These are phyloP conservation scores for Enteromius anoplus DNA, from an alignment of 2,797 vertebrate species.

Conservation along the genomic window DNA sequence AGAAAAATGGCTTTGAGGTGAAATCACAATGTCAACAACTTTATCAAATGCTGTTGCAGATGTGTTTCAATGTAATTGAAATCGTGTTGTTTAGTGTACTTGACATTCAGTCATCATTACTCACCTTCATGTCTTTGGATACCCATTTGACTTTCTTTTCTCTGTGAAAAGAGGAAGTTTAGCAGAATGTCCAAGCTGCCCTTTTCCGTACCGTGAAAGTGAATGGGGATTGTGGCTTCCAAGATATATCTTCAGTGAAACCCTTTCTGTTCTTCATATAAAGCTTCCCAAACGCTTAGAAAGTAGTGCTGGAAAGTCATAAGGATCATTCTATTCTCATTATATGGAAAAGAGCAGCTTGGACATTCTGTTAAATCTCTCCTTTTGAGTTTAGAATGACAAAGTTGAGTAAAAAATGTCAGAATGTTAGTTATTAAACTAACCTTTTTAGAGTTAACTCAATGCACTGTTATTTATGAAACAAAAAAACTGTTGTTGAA, in stretches of 20 bases:
- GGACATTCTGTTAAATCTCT: background rate
- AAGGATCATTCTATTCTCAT: background rate
- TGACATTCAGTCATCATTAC: background rate
- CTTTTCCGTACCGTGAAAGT: background rate
- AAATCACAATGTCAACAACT: slow-evolving; percentile 51
- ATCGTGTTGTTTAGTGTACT: slow-evolving; percentile 35
- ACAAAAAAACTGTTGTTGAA: background rate
- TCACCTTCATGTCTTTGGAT: background rate
- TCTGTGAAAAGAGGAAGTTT: background rate
- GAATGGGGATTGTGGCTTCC: background rate
- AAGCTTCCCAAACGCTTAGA: background rate
- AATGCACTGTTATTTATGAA: slow-evolving; percentile 4
- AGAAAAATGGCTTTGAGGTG: slow-evolving; percentile 50
- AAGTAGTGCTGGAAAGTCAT: background rate
- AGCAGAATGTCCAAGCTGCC: slow-evolving; percentile 12
- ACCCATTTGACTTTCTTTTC: background rate
- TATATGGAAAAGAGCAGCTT: slow-evolving; percentile 9
- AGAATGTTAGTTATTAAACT: background rate
- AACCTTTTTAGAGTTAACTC: slow-evolving; percentile 29
- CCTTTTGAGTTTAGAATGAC: background rate
- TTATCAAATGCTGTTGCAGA: slow-evolving; percentile 46
- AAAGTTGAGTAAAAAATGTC: background rate
- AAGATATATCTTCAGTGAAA: background rate
- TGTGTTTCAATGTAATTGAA: slow-evolving; percentile 24
- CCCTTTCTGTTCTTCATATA: background rate